Evolutionary conservation across 2,113 vertebrate species (phyloP).

Genomic region (Myrmecophaga tridactyla): DNA sequence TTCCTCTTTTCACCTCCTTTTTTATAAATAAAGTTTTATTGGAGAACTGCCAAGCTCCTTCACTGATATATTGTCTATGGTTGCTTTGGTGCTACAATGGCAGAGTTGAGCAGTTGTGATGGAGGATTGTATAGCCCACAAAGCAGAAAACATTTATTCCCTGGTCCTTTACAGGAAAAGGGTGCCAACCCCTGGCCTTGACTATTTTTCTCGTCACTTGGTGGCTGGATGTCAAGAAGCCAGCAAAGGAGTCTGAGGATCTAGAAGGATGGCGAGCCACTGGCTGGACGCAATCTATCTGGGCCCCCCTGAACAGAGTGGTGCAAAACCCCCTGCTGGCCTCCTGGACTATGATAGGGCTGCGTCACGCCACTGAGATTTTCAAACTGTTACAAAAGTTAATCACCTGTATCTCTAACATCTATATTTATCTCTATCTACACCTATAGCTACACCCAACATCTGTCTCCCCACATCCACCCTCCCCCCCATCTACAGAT

Average conservation of each 20-base stretch:
- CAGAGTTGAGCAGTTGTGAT: neutral
- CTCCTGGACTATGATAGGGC: neutral
- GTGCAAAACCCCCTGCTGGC: neutral
- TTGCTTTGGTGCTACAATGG: neutral
- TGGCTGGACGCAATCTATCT: neutral
- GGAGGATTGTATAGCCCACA: neutral
- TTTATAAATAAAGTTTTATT: neutral
- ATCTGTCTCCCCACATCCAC: neutral
- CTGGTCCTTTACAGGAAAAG: neutral
- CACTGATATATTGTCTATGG: neutral
- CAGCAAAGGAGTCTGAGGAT: neutral
- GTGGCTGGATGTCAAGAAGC: neutral
- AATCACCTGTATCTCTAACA: neutral
- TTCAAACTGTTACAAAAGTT: neutral
- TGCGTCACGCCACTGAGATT: neutral
- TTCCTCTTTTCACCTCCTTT: no score
- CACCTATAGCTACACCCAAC: neutral
- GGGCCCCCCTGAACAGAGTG: neutral
- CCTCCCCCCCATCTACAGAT: neutral
- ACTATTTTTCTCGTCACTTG: neutral
- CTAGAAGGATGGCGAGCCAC: neutral
- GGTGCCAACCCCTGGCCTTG: neutral
- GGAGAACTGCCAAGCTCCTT: neutral
- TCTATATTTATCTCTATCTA: neutral
- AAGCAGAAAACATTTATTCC: neutral